Conservation (phyloP, 2,888 invertebrate genomes). For the Noctua janthina region DNA sequence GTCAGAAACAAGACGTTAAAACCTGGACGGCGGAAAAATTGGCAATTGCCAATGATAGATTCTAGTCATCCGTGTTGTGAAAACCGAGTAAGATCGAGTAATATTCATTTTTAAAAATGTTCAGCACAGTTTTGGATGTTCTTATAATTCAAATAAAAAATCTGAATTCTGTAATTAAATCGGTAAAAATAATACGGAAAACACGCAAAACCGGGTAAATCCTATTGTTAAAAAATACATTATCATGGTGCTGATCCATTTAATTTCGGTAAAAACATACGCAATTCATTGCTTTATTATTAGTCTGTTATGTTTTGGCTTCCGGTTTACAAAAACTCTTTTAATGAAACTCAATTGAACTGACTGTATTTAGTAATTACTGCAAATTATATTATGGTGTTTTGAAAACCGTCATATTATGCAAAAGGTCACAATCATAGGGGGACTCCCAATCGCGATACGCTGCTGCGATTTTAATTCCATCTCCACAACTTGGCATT, state of each 20-base stretch:
- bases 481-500: neutral
- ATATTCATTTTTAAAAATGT: neutral
- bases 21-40: neutral
- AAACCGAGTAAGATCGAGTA: neutral
- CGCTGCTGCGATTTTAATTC: neutral
- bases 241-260: slow-evolving; percentile 15
- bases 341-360: neutral
- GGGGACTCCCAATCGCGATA: neutral
- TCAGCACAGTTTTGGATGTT: neutral
- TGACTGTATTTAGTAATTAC: neutral
- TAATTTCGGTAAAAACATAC: slow-evolving; percentile 34
- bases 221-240: neutral
- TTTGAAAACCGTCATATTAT: neutral
- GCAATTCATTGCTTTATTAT: slow-evolving; percentile 52
- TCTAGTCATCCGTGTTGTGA: neutral
- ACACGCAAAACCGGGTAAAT: neutral
- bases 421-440: neutral
- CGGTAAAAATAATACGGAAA: neutral
- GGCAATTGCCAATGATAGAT: neutral
- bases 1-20: neutral
- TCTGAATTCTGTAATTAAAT: neutral
- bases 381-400: neutral
- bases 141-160: neutral
- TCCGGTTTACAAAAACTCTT: slow-evolving; percentile 29
- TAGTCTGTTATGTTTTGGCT: slow-evolving; percentile 13